Evolutionary conservation across 2,888 invertebrate genomes (phyloP).

Genomic region (Drosophila prostipennis): DNA sequence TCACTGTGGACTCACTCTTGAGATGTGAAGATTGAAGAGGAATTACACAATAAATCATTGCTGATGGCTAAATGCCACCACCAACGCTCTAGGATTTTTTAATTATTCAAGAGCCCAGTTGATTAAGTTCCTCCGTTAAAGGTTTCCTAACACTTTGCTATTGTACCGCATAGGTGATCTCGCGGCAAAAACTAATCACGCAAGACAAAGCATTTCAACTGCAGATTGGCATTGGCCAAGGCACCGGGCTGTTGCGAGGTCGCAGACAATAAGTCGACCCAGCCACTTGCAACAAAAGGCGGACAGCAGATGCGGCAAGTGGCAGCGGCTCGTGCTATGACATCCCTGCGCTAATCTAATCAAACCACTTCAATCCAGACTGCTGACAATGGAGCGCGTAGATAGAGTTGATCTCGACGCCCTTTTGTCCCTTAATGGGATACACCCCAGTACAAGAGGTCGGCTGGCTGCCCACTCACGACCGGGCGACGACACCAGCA

Average conservation of each 20-base stretch:
- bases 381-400: conserved; percentile 38
- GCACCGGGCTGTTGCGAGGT: conserved; percentile 9
- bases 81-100: neutral
- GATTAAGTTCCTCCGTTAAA: conserved; percentile 14
- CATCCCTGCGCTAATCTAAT: conserved; percentile 62
- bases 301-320: conserved; percentile 15
- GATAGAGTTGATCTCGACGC: conserved; percentile 20
- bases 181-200: conserved; percentile 34
- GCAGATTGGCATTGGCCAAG: conserved; percentile 15
- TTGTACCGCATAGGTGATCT: conserved; percentile 1
- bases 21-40: too few relatives aligned
- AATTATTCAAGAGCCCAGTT: conserved; percentile 1
- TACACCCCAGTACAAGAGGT: conserved; percentile 46
- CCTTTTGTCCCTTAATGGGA: conserved; percentile 32
- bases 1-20: too few relatives aligned
- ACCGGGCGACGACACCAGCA: conserved; percentile 26
- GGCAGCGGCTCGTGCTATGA: conserved; percentile 54
- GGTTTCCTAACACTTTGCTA: conserved; percentile 1
- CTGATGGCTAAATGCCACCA: neutral
- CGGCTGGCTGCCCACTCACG: conserved; percentile 18
- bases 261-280: conserved; percentile 23
- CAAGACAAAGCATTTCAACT: conserved; percentile 31
- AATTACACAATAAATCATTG: neutral
- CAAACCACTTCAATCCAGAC: conserved; percentile 56
- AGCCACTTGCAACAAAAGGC: conserved; percentile 14